phyloP scores from a whole-genome alignment of 2,888 invertebrate species.

The Coelopa pilipes region DNA sequence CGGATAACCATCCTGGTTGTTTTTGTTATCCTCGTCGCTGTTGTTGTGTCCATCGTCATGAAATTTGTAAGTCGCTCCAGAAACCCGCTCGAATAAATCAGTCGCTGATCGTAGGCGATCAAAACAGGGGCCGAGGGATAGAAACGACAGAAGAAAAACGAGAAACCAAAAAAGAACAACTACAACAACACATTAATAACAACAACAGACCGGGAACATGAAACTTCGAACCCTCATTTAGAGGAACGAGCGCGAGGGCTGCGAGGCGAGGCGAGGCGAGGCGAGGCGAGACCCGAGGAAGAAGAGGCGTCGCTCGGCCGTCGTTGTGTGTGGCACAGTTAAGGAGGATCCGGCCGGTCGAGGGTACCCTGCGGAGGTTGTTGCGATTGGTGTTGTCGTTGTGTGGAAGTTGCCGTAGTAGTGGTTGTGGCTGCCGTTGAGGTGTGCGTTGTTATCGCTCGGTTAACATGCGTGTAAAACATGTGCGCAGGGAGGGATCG shows the following conservation, averaged over 20 bases:
- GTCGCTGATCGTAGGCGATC: slow-evolving; percentile 25
- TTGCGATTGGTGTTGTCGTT: background rate
- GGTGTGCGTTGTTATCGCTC: background rate
- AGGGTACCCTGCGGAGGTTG: background rate
- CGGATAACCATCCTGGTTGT: too few species aligned
- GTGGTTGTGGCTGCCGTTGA: background rate
- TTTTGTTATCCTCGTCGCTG: too few species aligned
- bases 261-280: too few species aligned
- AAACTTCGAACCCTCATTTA: slow-evolving; percentile 24
- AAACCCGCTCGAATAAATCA: slow-evolving; percentile 23
- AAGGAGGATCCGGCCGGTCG: slow-evolving; percentile 8
- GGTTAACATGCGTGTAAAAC: slow-evolving; percentile 15
- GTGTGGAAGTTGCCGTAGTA: too few species aligned
- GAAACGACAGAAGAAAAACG: slow-evolving; percentile 7
- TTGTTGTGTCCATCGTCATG: too few species aligned
- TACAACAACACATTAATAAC: background rate
- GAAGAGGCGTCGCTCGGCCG: background rate
- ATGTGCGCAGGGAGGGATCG: background rate
- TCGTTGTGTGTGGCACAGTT: background rate
- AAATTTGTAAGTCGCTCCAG: slow-evolving; percentile 12
- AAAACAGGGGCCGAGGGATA: background rate
- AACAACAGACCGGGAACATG: slow-evolving; percentile 11
- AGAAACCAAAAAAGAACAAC: background rate
- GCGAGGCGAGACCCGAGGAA: background rate
- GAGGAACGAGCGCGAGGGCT: background rate